A percentile compares a stretch with the other conserved stretches of the same genome.
Evolutionary conservation across 2,797 vertebrate species (phyloP).

Genomic region (Neostethus bicornis): DNA sequence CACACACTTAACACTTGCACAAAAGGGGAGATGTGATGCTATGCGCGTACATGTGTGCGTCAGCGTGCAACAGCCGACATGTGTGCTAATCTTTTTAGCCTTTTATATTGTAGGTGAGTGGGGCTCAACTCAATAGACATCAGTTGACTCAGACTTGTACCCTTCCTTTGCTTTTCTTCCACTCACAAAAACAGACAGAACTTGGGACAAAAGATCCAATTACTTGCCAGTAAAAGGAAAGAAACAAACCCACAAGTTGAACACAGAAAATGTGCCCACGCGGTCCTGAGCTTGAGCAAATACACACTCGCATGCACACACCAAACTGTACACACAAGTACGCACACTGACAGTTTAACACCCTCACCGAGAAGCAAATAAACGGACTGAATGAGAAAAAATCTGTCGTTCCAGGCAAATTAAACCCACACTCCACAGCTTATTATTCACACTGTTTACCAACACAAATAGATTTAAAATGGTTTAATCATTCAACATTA

Average conservation of each 20-base stretch:
- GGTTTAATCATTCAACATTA: constrained; percentile 5
- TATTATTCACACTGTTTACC: constrained; percentile 35
- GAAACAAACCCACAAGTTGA: constrained; percentile 65
- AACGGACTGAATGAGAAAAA: constrained; percentile 32
- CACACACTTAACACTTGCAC: constrained; percentile 75
- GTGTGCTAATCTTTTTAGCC: constrained; percentile 61
- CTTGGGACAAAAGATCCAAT: constrained; percentile 81
- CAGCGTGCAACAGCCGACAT: constrained; percentile 23
- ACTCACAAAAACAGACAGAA: constrained; percentile 73
- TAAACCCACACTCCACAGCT: constrained; percentile 23
- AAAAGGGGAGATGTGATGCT: constrained; percentile 64
- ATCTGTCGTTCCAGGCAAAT: constrained; percentile 24
- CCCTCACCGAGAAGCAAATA: constrained; percentile 41
- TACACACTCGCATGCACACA: constrained; percentile 35
- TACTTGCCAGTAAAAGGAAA: constrained; percentile 73
- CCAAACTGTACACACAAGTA: constrained; percentile 14
- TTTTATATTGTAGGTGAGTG: constrained; percentile 71
- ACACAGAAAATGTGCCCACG: constrained; percentile 60
- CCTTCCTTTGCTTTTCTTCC: constrained; percentile 70
- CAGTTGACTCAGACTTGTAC: constrained; percentile 72
- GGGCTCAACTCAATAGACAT: constrained; percentile 74
- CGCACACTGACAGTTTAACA: constrained; percentile 55
- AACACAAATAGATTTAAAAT: constrained; percentile 22
- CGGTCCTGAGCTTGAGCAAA: constrained; percentile 50
- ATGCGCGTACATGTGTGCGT: constrained; percentile 25